Base-by-base conservation (phyloP, 2,113 vertebrate species). In the Aegithalos caudatus region DNA sequence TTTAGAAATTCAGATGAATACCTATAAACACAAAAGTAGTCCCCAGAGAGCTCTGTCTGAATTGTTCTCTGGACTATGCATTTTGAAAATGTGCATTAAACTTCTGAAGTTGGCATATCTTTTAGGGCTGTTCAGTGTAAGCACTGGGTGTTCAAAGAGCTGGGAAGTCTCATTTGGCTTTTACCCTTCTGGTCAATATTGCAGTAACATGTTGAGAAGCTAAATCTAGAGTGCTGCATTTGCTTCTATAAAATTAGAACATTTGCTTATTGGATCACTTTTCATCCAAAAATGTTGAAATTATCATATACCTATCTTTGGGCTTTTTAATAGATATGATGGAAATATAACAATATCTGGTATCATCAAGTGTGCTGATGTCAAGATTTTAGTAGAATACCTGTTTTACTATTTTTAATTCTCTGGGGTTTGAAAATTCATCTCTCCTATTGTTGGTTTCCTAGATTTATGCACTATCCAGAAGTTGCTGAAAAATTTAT, bases 1-100 rank as follows among this genome's bases (percentile, higher is more conserved):
- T 87, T 77, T 80, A 86, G 65, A 92, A 82, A 91, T 95, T 81
- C 84, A 78, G 51, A 58, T 85, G 77, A 86, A 86, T 88, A n/a
- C 54, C 60, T 89, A 16, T 3, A 87, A 93, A 85, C 23, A 70
- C n/a, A 82, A 66, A 92, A 82, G 62, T 23, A 94, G 40, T 27
- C 78, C 65, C 74, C 14, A 1, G 89, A 90, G 76, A 91, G 18
- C 50, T 79, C 51, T 80, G 27, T 70, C 47, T 87, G 73, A 77
- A 86, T 35, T 61, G 12, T 57, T 86, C n/a, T 73, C 70, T 74
- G 51, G 44, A 57, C 33, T 58, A 38, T 25, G 53, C 53, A 21
- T 56, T 89, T 85, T 87, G 73, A 42, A 93, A 86, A 74, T 8
- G 15, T 33, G 21, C 58, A 18, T 44, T 78, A 64, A 86, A 69